Evolutionary conservation across 2,797 vertebrate genomes (phyloP), one percentile per base, ranked within the genome.

Genomic region (Xyrichtys novacula): DNA sequence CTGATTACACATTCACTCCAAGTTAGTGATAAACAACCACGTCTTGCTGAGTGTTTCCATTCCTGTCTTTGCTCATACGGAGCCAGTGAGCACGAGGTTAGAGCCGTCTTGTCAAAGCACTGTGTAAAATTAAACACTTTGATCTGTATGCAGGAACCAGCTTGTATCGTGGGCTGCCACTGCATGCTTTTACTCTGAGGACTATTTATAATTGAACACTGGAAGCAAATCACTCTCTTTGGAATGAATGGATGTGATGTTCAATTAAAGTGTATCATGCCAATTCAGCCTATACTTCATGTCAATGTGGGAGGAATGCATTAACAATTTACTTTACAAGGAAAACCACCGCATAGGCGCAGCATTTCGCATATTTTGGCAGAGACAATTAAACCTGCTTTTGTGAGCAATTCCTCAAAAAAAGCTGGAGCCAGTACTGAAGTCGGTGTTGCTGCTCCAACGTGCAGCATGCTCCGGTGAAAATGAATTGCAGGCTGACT

Each of bases 111-210:
- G 78, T 88, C 78, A 71, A 76, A 84, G 78, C 74, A 38, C 64
- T 65, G 76, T 65, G 73, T 81, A 84, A 85, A 88, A 90, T 90
- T 84, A 87, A 91, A 87, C 7, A 54, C 85, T 88, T 86, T 81
- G 76, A 90, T 91, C 88, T 79, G 52, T 47, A 63, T 71, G 76
- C 77, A 49, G 78, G 76, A 88, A 71, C 49, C 78, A 46, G 80
- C 85, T 79, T 60, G 69, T 72, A 69, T 57, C 59, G 77, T 87
- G 86, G 84, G 82, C 40, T 85, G 81, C 68, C 61, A 59, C 49
- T 53, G 76, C 77, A 65, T 25, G 60, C 72, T 81, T 46, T 43
- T 32, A 84, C 76, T 86, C 84, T 11, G 34, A 79, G 80, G 63
- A 82, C 84, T 81, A 84, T 91, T 89, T 88, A 85, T 88, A 85